Percentiles rank a stretch among this genome's conserved stretches.
Conservation (phyloP, 2,888 invertebrate genomes). For the Autographa gamma region DNA sequence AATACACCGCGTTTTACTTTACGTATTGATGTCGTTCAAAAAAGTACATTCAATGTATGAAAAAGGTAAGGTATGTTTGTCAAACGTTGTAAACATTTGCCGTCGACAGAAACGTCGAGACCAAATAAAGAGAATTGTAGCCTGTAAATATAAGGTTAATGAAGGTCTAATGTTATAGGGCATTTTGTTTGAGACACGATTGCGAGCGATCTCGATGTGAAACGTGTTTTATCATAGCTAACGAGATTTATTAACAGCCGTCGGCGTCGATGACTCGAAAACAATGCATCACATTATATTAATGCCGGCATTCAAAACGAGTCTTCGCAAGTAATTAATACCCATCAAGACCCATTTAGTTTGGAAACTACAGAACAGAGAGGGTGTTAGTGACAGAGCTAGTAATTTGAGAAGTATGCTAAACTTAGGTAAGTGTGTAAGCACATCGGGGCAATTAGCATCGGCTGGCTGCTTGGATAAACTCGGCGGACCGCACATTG, state of each 20-base stretch:
- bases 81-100: constrained; percentile 12
- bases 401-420: constrained; percentile 40
- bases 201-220: constrained; percentile 19
- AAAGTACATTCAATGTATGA: constrained; percentile 5
- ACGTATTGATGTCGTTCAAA: constrained; percentile 31
- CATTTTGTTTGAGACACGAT: constrained; percentile 25
- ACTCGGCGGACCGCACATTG: constrained; percentile 42
- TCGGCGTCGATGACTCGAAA: constrained; percentile 29
- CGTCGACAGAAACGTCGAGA: constrained; percentile 26
- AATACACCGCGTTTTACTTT: constrained; percentile 25
- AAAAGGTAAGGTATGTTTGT: constrained; percentile 34
- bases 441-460: constrained; percentile 32
- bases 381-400: constrained; percentile 36
- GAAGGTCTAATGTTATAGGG: constrained; percentile 34
- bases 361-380: constrained; percentile 41
- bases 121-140: constrained; percentile 46
- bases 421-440: constrained; percentile 35
- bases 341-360: constrained; percentile 42
- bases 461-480: constrained; percentile 24
- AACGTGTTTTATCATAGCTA: constrained; percentile 25
- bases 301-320: constrained; percentile 28
- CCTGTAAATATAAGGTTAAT: constrained; percentile 43
- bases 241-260: constrained; percentile 37
- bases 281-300: constrained; percentile 38
- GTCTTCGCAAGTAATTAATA: constrained; percentile 44